Percentiles rank a stretch among this genome's conserved stretches.
These are phyloP conservation scores for Aradophagus sp. DNA, from an alignment of 1,140 invertebrate genomes.

Conservation along the genomic window DNA sequence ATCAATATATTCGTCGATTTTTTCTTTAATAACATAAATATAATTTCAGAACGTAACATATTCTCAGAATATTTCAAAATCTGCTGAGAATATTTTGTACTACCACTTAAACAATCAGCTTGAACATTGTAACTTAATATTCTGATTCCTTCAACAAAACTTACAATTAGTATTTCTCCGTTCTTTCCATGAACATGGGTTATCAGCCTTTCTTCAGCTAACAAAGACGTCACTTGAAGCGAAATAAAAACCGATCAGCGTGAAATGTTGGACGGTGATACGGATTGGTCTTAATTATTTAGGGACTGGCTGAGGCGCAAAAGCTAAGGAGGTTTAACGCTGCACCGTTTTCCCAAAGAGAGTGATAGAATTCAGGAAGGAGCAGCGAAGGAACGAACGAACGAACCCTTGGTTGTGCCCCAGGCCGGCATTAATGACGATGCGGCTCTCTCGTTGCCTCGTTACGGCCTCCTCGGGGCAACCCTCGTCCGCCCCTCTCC, in stretches of 20 bases:
- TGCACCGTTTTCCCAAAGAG: constrained; percentile 11
- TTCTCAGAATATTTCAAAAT: no score
- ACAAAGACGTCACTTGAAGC: neutral
- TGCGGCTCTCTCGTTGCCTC: constrained; percentile 67
- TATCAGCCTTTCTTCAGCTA: no score
- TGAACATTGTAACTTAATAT: no score
- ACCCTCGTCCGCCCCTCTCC: constrained; percentile 25
- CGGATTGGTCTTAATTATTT: constrained; percentile 30
- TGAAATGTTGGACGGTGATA: constrained; percentile 6
- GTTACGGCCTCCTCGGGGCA: constrained; percentile 69
- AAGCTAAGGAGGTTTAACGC: constrained; percentile 8
- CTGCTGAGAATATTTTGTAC: no score
- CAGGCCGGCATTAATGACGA: constrained; percentile 72
- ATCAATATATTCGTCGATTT: no score
- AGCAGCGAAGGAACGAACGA: constrained; percentile 28
- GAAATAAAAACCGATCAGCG: constrained; percentile 4
- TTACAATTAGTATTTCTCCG: no score
- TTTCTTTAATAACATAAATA: no score
- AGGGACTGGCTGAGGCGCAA: neutral
- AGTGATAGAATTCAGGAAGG: constrained; percentile 40
- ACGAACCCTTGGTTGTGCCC: constrained; percentile 59
- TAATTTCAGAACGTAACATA: no score
- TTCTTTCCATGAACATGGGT: no score
- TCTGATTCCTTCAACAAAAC: no score
- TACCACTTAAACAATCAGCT: no score